These are phyloP conservation scores for Meganola albula DNA, from an alignment of 2,888 invertebrate genomes.

Conservation along the genomic window DNA sequence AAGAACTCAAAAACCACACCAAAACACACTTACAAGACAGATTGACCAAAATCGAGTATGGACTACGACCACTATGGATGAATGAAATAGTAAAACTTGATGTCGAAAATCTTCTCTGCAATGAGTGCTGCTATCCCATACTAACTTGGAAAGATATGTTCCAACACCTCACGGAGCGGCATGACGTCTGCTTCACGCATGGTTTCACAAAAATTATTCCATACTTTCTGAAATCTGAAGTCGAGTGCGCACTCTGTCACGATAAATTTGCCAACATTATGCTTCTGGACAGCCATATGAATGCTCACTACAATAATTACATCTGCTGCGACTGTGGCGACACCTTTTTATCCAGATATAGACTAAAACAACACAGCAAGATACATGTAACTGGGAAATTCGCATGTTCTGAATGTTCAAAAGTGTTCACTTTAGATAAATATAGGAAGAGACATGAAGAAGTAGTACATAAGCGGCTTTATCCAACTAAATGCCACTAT, in stretches of 20 bases:
- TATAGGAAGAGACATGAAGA: conserved; percentile 45
- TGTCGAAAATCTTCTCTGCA: conserved; percentile 40
- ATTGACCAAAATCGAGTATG: conserved; percentile 31
- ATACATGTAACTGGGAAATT: conserved; percentile 58
- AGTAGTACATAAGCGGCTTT: conserved; percentile 33
- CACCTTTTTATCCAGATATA: conserved; percentile 33
- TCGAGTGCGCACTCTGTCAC: conserved; percentile 43
- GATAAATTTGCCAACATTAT: conserved; percentile 35
- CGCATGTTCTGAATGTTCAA: conserved; percentile 60
- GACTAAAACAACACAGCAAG: conserved; percentile 51
- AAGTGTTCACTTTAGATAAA: conserved; percentile 53
- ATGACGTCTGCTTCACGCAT: conserved; percentile 35
- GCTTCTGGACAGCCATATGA: conserved; percentile 54
- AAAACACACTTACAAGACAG: conserved; percentile 33
- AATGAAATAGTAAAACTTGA: conserved; percentile 55
- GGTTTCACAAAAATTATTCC: conserved; percentile 45
- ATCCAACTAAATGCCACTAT: conserved; percentile 39
- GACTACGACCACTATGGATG: conserved; percentile 41
- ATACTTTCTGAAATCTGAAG: conserved; percentile 28
- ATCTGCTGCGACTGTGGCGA: conserved; percentile 55
- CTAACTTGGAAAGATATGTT: conserved; percentile 48
- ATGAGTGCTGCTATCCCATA: conserved; percentile 30
- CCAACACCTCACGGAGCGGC: conserved; percentile 38
- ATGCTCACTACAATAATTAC: conserved; percentile 51
- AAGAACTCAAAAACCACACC: conserved; percentile 41